Base-by-base conservation (phyloP, 2,113 vertebrate species). In the Propithecus coquereli region DNA sequence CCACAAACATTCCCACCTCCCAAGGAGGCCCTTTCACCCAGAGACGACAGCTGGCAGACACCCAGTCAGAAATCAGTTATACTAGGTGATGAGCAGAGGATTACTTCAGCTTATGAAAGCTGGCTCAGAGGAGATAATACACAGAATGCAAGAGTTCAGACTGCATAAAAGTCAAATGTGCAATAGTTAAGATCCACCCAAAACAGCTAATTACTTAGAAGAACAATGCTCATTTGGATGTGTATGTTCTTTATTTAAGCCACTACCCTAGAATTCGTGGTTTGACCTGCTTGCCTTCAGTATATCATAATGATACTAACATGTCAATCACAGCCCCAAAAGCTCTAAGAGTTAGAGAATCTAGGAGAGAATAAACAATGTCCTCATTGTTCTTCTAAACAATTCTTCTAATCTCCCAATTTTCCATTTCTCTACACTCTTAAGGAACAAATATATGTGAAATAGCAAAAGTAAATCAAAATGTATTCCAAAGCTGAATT, bases 401-500 rank as follows among this genome's bases (percentile, higher is more conserved):
- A 89, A 85, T 77, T 88, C 63, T 93, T 96, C 73, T 54, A 79
- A 82, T 30, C 43, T 83, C 84, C 66, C 90, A 81, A 91, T 65
- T 84, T 96, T 79, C 84, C 63, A 94, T 74, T 94, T 92, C 66
- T 90, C 84, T 87, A 79, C 3, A 81, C 3, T 79, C 2, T 16
- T 54, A 14, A 90, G 50, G 34, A 63, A 95, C 65, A 65, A 96
- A 94, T 9, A 70, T 84, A 88, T 4, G 17, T 45, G 32, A 90
- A 93, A 89, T 0, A 90, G 88, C 43, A 95, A 92, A 91, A 92
- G 71, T 32, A 61, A 92, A 71, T 5, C 10, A 57, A 94, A 93
- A 70, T 73, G 84, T 81, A 91, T 59, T 96, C 76, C 94, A 71
- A 96, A 77, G 80, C 25, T 97, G 54, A 94, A 95, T 47, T 87